A percentile compares a stretch with the other conserved stretches of the same genome.
phyloP scores from a whole-genome alignment of 1,140 invertebrate species.

The Chelonus insularis region DNA sequence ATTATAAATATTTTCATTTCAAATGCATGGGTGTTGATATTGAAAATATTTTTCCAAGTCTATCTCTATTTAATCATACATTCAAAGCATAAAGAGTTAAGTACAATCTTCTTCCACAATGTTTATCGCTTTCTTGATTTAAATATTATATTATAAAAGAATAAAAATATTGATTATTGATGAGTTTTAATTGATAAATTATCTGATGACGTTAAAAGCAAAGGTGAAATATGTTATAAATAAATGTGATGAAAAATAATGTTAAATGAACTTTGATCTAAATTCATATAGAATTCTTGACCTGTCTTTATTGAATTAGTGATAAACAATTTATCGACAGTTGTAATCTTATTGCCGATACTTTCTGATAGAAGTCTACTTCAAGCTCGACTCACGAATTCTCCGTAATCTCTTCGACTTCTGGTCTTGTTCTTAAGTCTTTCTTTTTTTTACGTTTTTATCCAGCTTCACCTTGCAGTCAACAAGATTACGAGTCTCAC shows the following conservation, averaged over 20 bases:
- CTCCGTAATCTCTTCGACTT: conserved; percentile 22
- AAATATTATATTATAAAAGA: too few relatives aligned
- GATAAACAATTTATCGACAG: conserved; percentile 24
- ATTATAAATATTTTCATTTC: too few relatives aligned
- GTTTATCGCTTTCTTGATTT: too few relatives aligned
- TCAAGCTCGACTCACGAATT: background rate
- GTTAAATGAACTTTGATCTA: background rate
- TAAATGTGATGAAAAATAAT: background rate
- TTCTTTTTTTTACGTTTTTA: background rate
- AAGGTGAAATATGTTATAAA: background rate
- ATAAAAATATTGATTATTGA: too few relatives aligned
- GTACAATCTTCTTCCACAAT: too few relatives aligned
- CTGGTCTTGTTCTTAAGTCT: conserved; percentile 18
- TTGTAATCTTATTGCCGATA: conserved; percentile 20
- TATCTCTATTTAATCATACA: too few relatives aligned
- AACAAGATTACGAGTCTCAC: conserved; percentile 14
- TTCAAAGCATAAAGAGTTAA: too few relatives aligned
- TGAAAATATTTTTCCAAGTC: too few relatives aligned
- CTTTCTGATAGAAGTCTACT: conserved; percentile 10
- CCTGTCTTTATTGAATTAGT: conserved; percentile 15
- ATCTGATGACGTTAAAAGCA: too few relatives aligned
- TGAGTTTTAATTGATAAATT: too few relatives aligned
- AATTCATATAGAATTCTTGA: conserved; percentile 4
- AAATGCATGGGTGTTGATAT: too few relatives aligned
- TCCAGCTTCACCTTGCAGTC: background rate